Conservation (phyloP, 2,113 vertebrate genomes). For the Turnix velox region DNA sequence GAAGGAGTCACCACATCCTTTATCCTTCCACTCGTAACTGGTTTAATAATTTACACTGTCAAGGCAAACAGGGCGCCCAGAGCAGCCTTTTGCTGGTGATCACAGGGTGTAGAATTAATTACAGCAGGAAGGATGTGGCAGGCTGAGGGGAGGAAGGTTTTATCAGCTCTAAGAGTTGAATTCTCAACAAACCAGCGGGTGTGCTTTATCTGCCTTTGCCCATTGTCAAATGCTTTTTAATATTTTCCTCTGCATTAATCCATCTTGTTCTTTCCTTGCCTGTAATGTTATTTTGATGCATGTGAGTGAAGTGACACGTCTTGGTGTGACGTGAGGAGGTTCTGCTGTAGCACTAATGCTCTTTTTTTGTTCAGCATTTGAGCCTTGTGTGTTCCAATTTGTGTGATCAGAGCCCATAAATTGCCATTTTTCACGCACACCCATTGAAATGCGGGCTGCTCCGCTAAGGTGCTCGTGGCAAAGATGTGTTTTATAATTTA, state of each 20-base stretch:
- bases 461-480: neutral
- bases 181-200: neutral
- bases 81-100: constrained; percentile 1
- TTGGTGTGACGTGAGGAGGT: neutral
- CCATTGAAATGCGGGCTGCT: neutral
- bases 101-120: constrained; percentile 14
- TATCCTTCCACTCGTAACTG: neutral
- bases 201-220: neutral
- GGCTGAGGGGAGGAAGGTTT: neutral
- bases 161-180: neutral
- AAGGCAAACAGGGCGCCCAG: neutral
- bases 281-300: neutral
- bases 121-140: neutral
- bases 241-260: constrained; percentile 21
- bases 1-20: neutral
- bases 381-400: neutral
- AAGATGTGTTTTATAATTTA: constrained; percentile 8
- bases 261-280: neutral
- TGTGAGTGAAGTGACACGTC: neutral
- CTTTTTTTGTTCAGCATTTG: neutral
- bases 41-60: constrained; percentile 2
- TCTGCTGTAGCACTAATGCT: constrained; percentile 12
- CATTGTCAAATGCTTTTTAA: constrained; percentile 26
- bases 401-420: neutral
- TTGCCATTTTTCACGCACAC: neutral